Evolutionary conservation across 1,140 invertebrate species (phyloP).

Genomic region (Caenorhabditis tropicalis): DNA sequence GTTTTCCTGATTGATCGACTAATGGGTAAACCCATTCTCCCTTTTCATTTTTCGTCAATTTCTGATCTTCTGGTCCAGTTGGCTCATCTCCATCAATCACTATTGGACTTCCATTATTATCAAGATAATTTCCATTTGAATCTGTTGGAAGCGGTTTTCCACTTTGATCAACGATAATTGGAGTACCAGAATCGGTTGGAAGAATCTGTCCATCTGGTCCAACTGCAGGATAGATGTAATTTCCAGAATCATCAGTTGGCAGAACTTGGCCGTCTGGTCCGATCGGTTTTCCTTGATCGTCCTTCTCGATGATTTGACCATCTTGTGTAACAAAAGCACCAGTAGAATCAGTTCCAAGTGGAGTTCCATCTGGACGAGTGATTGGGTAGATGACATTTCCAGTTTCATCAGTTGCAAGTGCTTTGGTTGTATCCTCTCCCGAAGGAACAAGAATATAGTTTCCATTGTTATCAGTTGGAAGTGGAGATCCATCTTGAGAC

Average conservation of each 20-base stretch:
- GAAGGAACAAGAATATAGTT: slow-evolving; percentile 24
- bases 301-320: slow-evolving; percentile 29
- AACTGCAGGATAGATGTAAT: no score
- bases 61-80: slow-evolving; percentile 63
- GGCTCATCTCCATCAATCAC: slow-evolving; percentile 32
- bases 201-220: slow-evolving; percentile 45
- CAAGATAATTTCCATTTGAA: neutral
- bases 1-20: slow-evolving; percentile 37
- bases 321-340: slow-evolving; percentile 34
- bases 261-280: no score
- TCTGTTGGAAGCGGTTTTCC: slow-evolving; percentile 53
- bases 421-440: neutral
- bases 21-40: slow-evolving; percentile 65
- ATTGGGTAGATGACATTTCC: slow-evolving; percentile 26
- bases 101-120: slow-evolving; percentile 46
- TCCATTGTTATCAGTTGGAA: slow-evolving; percentile 57
- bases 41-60: slow-evolving; percentile 57
- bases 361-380: slow-evolving; percentile 16
- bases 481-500: slow-evolving; percentile 20
- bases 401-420: slow-evolving; percentile 41
- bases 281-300: slow-evolving; percentile 44
- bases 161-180: slow-evolving; percentile 37
- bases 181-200: slow-evolving; percentile 4
- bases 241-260: no score
- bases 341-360: neutral